phyloP scores from a whole-genome alignment of 1,140 invertebrate genomes.

The Pseudomyrmex gracilis region DNA sequence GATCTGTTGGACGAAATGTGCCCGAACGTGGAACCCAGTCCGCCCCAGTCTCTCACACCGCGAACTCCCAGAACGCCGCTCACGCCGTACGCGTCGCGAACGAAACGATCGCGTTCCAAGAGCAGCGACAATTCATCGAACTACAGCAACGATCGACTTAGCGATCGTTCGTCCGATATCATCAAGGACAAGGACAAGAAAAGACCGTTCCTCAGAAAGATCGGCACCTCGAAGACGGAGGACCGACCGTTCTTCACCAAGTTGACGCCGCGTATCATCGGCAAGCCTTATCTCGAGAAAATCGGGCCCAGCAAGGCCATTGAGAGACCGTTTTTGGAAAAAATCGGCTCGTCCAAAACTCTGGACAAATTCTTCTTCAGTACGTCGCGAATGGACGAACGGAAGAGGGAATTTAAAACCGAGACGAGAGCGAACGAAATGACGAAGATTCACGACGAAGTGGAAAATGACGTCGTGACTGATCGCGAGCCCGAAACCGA shows the following conservation, averaged over 20 bases:
- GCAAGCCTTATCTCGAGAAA: constrained; percentile 83
- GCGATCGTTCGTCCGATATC: constrained; percentile 76
- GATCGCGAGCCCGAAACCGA: constrained; percentile 18
- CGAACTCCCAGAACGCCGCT: constrained; percentile 80
- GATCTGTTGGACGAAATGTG: constrained; percentile 83
- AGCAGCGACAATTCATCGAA: constrained; percentile 84
- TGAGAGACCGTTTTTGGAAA: constrained; percentile 81
- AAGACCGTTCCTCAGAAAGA: constrained; percentile 82
- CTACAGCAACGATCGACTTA: constrained; percentile 81
- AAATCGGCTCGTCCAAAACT: constrained; percentile 82
- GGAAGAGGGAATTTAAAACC: not conserved
- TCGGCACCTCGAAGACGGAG: constrained; percentile 83
- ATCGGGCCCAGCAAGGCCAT: constrained; percentile 82
- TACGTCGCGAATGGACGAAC: constrained; percentile 39
- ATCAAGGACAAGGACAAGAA: constrained; percentile 76
- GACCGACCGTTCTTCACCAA: constrained; percentile 81
- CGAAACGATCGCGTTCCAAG: constrained; percentile 81
- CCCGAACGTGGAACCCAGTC: constrained; percentile 81
- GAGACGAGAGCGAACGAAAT: not conserved
- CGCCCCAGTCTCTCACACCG: constrained; percentile 76
- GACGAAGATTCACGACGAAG: not conserved
- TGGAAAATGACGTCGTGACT: constrained; percentile 6
- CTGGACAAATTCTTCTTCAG: constrained; percentile 83
- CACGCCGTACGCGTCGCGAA: constrained; percentile 77
- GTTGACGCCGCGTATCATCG: constrained; percentile 79